These are phyloP conservation scores for Peribatodes rhomboidaria DNA, from an alignment of 2,888 invertebrate species.

Conservation along the genomic window DNA sequence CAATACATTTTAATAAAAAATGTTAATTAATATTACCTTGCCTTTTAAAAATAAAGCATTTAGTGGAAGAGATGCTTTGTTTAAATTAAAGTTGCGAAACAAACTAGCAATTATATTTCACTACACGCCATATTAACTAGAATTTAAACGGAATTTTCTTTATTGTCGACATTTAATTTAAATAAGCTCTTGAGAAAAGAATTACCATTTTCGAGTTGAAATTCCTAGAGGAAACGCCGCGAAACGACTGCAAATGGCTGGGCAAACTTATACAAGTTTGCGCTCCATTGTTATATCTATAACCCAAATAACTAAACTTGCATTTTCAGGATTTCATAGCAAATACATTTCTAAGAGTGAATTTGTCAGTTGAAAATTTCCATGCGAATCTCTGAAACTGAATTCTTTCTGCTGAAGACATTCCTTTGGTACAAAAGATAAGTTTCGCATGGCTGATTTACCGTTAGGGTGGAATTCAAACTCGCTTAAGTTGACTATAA, in stretches of 20 bases:
- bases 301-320: slow-evolving; percentile 55
- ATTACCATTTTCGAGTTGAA: slow-evolving; percentile 60
- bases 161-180: slow-evolving; percentile 47
- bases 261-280: slow-evolving; percentile 57
- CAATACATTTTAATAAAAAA: not conserved
- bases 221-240: slow-evolving; percentile 59
- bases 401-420: slow-evolving; percentile 50
- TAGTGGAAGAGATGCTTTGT: not conserved
- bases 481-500: slow-evolving; percentile 39
- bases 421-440: slow-evolving; percentile 55
- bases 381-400: slow-evolving; percentile 50
- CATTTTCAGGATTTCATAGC: slow-evolving; percentile 53
- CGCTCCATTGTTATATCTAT: slow-evolving; percentile 55
- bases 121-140: slow-evolving; percentile 13
- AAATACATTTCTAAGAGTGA: slow-evolving; percentile 54
- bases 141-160: slow-evolving; percentile 24
- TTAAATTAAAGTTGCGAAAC: not conserved
- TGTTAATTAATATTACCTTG: not conserved
- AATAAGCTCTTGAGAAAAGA: slow-evolving; percentile 52
- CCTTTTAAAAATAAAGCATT: not conserved
- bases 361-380: slow-evolving; percentile 52
- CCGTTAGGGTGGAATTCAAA: slow-evolving; percentile 52
- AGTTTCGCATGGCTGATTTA: slow-evolving; percentile 53
- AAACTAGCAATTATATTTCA: slow-evolving; percentile 2
- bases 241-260: slow-evolving; percentile 60